Percentiles rank a stretch among this genome's conserved stretches.
Evolutionary conservation across 2,113 vertebrate species (phyloP).

Genomic region (Tupaia chinensis): DNA sequence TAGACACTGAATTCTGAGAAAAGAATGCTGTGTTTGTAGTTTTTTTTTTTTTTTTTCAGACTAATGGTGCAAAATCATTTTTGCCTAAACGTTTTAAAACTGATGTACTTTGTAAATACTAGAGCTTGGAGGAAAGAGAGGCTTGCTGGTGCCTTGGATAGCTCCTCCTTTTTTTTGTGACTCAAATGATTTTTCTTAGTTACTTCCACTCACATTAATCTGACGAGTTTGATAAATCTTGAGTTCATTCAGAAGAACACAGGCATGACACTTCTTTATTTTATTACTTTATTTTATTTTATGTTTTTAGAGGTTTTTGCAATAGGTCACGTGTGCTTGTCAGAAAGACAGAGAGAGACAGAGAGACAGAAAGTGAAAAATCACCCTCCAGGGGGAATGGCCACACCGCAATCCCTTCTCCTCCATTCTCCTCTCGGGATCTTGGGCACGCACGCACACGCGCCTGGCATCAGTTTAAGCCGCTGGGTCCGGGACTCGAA

Average conservation of each 20-base stretch:
- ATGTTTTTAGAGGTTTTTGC: too few relatives aligned
- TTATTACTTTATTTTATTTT: too few relatives aligned
- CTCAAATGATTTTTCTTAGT: neutral
- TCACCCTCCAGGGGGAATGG: too few relatives aligned
- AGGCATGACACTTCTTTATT: neutral
- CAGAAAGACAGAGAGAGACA: too few relatives aligned
- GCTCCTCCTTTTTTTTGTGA: conserved; percentile 24
- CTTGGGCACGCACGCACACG: too few relatives aligned
- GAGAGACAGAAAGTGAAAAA: too few relatives aligned
- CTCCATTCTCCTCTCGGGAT: too few relatives aligned
- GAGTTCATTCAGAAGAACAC: neutral
- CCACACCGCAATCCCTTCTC: too few relatives aligned
- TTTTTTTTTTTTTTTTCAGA: neutral
- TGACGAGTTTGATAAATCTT: conserved; percentile 19
- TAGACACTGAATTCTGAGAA: neutral
- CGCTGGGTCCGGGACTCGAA: too few relatives aligned
- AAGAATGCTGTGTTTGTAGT: neutral
- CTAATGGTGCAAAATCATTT: conserved; percentile 48
- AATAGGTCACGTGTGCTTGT: too few relatives aligned
- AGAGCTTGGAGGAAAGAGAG: neutral
- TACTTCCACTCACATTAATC: neutral
- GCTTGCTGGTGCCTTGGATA: neutral
- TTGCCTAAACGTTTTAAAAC: neutral
- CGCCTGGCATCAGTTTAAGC: too few relatives aligned
- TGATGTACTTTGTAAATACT: neutral